phyloP scores from a whole-genome alignment of 2,888 invertebrate species.

The Metalampra italica region DNA sequence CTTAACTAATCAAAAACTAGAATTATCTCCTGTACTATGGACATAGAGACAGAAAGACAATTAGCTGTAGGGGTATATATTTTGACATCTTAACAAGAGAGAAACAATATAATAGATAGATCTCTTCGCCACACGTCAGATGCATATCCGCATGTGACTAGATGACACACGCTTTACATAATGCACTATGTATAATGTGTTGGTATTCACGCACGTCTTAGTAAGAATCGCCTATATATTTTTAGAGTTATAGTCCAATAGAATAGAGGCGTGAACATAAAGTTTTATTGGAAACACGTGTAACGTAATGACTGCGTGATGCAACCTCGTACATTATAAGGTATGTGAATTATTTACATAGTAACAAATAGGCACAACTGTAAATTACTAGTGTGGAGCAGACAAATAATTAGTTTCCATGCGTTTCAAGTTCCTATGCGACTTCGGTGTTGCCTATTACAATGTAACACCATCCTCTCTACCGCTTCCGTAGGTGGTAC shows the following conservation, averaged over 20 bases:
- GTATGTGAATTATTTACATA: slow-evolving; percentile 29
- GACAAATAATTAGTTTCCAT: no score
- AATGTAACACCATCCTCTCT: no score
- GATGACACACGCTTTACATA: slow-evolving; percentile 30
- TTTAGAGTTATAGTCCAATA: slow-evolving; percentile 62
- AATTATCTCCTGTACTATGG: no score
- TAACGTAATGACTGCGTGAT: slow-evolving; percentile 47
- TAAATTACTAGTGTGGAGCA: neutral
- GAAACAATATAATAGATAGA: neutral
- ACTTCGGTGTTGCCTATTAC: neutral
- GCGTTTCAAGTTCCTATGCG: neutral
- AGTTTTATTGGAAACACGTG: slow-evolving; percentile 72
- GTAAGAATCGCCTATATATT: slow-evolving; percentile 62
- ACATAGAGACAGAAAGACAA: no score
- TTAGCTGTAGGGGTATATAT: neutral
- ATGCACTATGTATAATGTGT: slow-evolving; percentile 23
- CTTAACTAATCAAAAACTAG: no score
- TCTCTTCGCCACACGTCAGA: neutral
- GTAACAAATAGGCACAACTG: neutral
- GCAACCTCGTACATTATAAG: slow-evolving; percentile 30
- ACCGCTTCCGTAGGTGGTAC: no score
- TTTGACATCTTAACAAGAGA: no score
- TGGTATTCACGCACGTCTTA: slow-evolving; percentile 38
- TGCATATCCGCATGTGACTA: slow-evolving; percentile 12
- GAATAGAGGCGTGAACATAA: slow-evolving; percentile 63